phyloP scores from a whole-genome alignment of 2,888 invertebrate genomes.

The Boloria euphrosyne region DNA sequence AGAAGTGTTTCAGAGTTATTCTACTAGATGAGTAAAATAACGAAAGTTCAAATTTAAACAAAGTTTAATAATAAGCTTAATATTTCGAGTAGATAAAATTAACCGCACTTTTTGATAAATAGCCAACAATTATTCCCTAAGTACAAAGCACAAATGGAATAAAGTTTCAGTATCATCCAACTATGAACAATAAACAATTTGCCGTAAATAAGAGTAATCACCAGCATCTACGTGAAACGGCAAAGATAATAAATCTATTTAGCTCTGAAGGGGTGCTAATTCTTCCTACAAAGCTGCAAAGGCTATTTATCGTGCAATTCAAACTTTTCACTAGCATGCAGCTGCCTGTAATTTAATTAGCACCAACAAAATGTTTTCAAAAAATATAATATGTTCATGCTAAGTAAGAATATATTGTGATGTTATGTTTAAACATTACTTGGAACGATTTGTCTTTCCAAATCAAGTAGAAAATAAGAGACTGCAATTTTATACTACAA shows the following conservation, averaged over 20 bases:
- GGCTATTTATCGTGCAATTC: slow-evolving; percentile 61
- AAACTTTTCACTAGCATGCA: slow-evolving; percentile 67
- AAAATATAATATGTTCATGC: slow-evolving; percentile 5
- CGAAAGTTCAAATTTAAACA: neutral
- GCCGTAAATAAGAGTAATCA: slow-evolving; percentile 68
- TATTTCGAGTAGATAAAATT: slow-evolving; percentile 8
- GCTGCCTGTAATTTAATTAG: slow-evolving; percentile 64
- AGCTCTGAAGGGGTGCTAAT: slow-evolving; percentile 71
- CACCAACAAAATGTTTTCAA: slow-evolving; percentile 51
- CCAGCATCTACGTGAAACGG: slow-evolving; percentile 65
- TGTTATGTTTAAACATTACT: neutral
- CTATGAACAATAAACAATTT: slow-evolving; percentile 67
- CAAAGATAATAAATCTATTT: slow-evolving; percentile 75
- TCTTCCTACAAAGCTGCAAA: slow-evolving; percentile 67
- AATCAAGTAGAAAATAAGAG: too few species aligned
- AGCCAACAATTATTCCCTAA: slow-evolving; percentile 28
- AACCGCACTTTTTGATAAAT: slow-evolving; percentile 28
- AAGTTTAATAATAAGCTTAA: neutral
- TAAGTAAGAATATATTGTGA: neutral
- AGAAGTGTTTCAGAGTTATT: slow-evolving; percentile 6
- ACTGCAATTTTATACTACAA: too few species aligned
- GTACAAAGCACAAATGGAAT: slow-evolving; percentile 20
- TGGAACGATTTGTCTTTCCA: too few species aligned
- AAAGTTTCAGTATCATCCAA: slow-evolving; percentile 57
- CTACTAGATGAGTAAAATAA: neutral